phyloP scores from a whole-genome alignment of 1,140 invertebrate genomes.

The Drosophila kikkawai region DNA sequence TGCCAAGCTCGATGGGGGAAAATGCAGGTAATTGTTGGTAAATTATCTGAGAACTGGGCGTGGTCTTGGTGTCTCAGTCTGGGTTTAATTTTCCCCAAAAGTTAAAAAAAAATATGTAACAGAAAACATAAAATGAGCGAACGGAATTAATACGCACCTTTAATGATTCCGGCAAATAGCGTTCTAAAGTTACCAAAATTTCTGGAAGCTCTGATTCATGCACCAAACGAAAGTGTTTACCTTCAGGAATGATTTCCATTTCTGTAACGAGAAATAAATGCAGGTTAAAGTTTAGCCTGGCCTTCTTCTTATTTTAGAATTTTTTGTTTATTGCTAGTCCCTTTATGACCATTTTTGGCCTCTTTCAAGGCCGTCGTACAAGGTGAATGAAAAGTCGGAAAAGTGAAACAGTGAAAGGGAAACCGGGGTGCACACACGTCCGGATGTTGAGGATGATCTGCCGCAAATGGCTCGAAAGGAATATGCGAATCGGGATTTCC shows the following conservation, averaged over 20 bases:
- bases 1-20: conserved; percentile 7
- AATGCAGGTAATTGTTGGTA: conserved; percentile 63
- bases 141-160: conserved; percentile 86
- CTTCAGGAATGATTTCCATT: conserved; percentile 92
- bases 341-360: conserved; percentile 26
- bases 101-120: conserved; percentile 8
- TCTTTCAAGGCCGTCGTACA: conserved; percentile 58
- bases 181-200: conserved; percentile 90
- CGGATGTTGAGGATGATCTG: conserved; percentile 56
- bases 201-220: conserved; percentile 92
- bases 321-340: conserved; percentile 27
- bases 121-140: background rate
- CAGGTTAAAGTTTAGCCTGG: conserved; percentile 19
- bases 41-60: conserved; percentile 65
- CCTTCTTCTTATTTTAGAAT: conserved; percentile 1
- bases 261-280: conserved; percentile 86
- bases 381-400: conserved; percentile 24
- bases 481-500: conserved; percentile 12
- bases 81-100: conserved; percentile 13
- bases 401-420: conserved; percentile 22
- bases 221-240: conserved; percentile 93
- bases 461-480: conserved; percentile 32
- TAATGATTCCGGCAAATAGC: conserved; percentile 92
- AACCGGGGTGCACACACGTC: conserved; percentile 22
- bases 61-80: conserved; percentile 24